Evolutionary conservation across 2,113 vertebrate genomes (phyloP).

Genomic region (Gavia stellata): DNA sequence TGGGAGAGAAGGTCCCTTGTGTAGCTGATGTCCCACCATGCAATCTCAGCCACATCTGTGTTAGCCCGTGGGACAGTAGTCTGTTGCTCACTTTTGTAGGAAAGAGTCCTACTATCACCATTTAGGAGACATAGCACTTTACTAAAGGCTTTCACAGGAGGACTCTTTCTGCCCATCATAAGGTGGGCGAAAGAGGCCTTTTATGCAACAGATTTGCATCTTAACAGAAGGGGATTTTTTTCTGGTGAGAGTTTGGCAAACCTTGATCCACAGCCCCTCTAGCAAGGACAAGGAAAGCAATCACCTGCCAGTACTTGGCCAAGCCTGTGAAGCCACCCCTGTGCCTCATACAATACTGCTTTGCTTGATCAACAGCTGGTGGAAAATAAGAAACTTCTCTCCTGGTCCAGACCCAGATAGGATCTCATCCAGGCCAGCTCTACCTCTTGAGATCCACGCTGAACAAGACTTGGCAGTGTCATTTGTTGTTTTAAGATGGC

Average conservation of each 20-base stretch:
- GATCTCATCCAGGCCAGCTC: background rate
- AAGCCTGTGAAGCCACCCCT: background rate
- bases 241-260: background rate
- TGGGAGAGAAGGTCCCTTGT: background rate
- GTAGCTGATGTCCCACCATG: background rate
- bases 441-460: background rate
- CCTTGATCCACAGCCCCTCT: background rate
- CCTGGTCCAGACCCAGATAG: background rate
- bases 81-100: background rate
- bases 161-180: background rate
- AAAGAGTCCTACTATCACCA: background rate
- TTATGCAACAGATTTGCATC: background rate
- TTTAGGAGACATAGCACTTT: background rate
- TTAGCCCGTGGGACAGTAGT: background rate
- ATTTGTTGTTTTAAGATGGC: background rate
- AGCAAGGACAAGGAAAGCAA: background rate
- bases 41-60: background rate
- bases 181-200: background rate
- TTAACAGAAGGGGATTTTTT: background rate
- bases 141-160: background rate
- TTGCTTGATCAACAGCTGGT: background rate
- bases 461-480: background rate
- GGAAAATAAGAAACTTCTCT: background rate
- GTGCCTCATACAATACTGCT: background rate
- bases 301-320: background rate